Evolutionary conservation across 1,140 invertebrate species (phyloP), one percentile per base, ranked within the genome.

Genomic region (Cherax destructor): DNA sequence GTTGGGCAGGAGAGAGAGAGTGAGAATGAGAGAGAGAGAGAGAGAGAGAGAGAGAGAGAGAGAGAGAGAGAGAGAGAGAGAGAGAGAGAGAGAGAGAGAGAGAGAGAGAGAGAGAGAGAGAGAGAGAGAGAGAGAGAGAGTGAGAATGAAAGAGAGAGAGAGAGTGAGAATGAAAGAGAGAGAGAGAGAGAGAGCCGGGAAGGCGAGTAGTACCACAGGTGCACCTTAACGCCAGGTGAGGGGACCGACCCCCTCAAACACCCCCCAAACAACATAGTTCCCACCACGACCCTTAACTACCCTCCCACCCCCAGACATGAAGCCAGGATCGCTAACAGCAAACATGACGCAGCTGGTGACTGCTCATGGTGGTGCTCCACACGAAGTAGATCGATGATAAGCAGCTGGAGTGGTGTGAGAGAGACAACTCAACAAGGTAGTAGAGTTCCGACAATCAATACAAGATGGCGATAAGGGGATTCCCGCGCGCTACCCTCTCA

Each of bases 371-470:
- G 13, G 24, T 56, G 50, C 18, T 59, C 10, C 7, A 11, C 21
- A 21, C 24, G n/a, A 80, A 41, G 24, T 49, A 65, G 61, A 49
- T 69, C 47, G 65, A 65, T 65, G 30, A n/a, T 49, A 47, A 49
- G 72, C 24, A 84, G 83, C 69, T 49, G 65, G 47, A 69, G 59
- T n/a, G 30, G 30, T 56, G 56, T 47, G 41, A 10, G 47, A 18
- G 83, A 74, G 30, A 72, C 83, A 85, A 65, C 83, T 85, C 83
- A 49, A 21, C 47, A 79, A n/a, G 78, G 5, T 16, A 18, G 69
- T 78, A 30, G 80, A 88, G 87, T 88, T 83, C 61, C 61, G 41
- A 49, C 61, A 88, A 88, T 88, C 87, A 88, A 88, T 88, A 88
- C 87, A 88, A 88, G 87, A 88, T 88, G 87, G 87, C 87, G 87